Evolutionary conservation across 1,140 invertebrate genomes (phyloP).

Genomic region (Pseudomyrmex flavicornis): DNA sequence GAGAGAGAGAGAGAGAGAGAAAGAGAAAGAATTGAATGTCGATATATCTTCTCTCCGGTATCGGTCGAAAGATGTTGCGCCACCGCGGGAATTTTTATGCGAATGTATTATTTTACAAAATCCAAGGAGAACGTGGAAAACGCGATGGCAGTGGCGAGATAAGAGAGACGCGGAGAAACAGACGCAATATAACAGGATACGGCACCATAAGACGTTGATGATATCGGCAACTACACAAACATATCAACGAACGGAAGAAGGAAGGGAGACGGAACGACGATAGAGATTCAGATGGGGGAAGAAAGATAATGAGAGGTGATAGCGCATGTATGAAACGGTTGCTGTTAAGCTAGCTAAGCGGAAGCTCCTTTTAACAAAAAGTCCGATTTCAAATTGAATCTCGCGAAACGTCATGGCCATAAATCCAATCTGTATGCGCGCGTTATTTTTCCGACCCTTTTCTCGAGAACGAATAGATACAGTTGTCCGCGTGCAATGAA

Average conservation of each 20-base stretch:
- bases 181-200: conserved; percentile 39
- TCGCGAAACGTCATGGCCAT: conserved; percentile 11
- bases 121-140: conserved; percentile 4
- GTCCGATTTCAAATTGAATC: conserved; percentile 37
- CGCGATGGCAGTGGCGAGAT: conserved; percentile 23
- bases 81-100: conserved; percentile 26
- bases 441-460: conserved; percentile 13
- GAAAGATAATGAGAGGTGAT: conserved; percentile 50
- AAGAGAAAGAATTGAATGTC: neutral
- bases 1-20: conserved; percentile 29
- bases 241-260: neutral
- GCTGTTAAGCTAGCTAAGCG: conserved; percentile 34
- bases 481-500: conserved; percentile 41
- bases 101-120: conserved; percentile 17
- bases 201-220: conserved; percentile 17
- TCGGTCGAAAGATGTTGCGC: conserved; percentile 2
- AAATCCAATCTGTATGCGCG: neutral
- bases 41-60: neutral
- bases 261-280: conserved; percentile 48
- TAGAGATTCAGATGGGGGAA: conserved; percentile 42
- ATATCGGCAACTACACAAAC: conserved; percentile 38
- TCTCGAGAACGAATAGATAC: conserved; percentile 34
- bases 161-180: conserved; percentile 24
- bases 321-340: conserved; percentile 15
- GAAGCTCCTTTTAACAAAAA: conserved; percentile 50